These are phyloP conservation scores for Spatulosminthurus flaviceps DNA, from an alignment of 2,888 invertebrate species.

Conservation along the genomic window DNA sequence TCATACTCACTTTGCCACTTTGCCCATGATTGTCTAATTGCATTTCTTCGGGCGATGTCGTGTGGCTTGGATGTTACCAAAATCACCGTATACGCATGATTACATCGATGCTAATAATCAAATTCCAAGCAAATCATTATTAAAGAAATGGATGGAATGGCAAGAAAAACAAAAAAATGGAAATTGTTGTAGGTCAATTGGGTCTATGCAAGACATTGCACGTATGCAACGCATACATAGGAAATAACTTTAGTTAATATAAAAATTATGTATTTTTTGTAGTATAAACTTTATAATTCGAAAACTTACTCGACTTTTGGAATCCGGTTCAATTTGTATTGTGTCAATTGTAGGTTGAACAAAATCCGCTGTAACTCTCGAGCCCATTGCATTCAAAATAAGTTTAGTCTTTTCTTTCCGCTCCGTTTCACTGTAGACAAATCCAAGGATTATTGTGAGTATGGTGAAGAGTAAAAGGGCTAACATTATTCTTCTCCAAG, in stretches of 20 bases:
- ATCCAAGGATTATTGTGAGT: neutral
- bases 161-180: no score
- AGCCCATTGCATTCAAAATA: constrained; percentile 16
- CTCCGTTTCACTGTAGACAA: constrained; percentile 10
- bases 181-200: no score
- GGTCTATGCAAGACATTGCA: no score
- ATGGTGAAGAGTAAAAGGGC: constrained; percentile 1
- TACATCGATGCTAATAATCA: constrained; percentile 19
- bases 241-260: no score
- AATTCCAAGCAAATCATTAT: neutral
- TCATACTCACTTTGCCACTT: constrained; percentile 31
- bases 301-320: neutral
- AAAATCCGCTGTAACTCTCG: constrained; percentile 6
- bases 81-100: constrained; percentile 26
- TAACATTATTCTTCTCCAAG: constrained; percentile 21
- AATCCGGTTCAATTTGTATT: neutral
- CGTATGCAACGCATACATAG: no score
- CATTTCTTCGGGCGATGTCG: neutral
- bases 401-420: constrained; percentile 18
- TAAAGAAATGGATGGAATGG: neutral
- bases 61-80: neutral
- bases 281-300: no score
- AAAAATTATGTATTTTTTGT: no score
- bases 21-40: constrained; percentile 31
- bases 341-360: constrained; percentile 20